A percentile compares a stretch with the other conserved stretches of the same genome.
Evolutionary conservation across 2,888 invertebrate genomes (phyloP).

Genomic region (Xylota sylvarum): DNA sequence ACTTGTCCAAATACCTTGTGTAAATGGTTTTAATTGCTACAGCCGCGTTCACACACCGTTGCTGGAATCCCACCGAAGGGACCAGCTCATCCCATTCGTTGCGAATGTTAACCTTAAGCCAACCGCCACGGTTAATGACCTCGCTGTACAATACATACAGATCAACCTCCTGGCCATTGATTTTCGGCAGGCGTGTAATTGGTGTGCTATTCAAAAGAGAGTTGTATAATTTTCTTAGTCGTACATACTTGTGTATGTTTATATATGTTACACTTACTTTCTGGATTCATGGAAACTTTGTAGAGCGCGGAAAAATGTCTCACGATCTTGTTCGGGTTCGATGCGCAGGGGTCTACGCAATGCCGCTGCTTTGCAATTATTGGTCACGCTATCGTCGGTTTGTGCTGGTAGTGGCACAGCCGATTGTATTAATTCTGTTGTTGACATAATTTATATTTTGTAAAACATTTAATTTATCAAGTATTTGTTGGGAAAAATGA

Average conservation of each 20-base stretch:
- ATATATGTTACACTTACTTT: conserved; percentile 89
- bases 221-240: neutral
- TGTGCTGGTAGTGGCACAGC: conserved; percentile 74
- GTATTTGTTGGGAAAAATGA: conserved; percentile 18
- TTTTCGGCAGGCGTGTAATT: conserved; percentile 88
- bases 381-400: conserved; percentile 66
- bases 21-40: conserved; percentile 94
- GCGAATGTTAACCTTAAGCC: conserved; percentile 96
- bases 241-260: too few species aligned
- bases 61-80: conserved; percentile 90
- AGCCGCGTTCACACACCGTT: conserved; percentile 95
- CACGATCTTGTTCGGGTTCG: conserved; percentile 79
- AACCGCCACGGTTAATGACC: conserved; percentile 96
- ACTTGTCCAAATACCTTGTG: conserved; percentile 92
- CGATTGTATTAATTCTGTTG: conserved; percentile 79
- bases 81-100: conserved; percentile 95
- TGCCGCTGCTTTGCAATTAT: conserved; percentile 49
- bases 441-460: conserved; percentile 77
- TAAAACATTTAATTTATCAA: conserved; percentile 38
- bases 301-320: conserved; percentile 87
- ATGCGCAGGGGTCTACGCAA: conserved; percentile 56
- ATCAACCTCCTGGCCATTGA: conserved; percentile 96
- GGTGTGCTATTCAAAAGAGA: conserved; percentile 85
- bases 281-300: conserved; percentile 95
- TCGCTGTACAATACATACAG: conserved; percentile 95